Percentiles rank a stretch among this genome's conserved stretches.
Evolutionary conservation across 2,797 vertebrate species (phyloP).

Genomic region (Pseudochirops corinnae): DNA sequence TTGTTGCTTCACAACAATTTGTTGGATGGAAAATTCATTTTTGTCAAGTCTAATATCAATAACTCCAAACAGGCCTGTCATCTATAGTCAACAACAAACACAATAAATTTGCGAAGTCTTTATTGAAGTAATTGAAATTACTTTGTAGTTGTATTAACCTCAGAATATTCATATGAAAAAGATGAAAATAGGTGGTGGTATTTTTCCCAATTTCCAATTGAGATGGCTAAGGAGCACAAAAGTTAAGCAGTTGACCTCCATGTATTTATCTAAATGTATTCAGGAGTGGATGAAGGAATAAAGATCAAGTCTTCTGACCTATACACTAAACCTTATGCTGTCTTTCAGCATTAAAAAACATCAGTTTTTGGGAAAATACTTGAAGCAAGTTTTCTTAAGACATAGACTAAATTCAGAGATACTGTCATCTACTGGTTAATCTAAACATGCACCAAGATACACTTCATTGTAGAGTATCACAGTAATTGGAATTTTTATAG

Average conservation of each 20-base stretch:
- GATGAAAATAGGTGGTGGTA: constrained; percentile 54
- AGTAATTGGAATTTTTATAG: background rate
- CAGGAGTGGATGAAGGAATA: constrained; percentile 68
- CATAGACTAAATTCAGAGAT: constrained; percentile 63
- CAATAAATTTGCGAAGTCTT: constrained; percentile 68
- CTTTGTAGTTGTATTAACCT: constrained; percentile 58
- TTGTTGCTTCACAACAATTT: constrained; percentile 46
- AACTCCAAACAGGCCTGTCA: constrained; percentile 55
- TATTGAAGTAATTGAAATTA: constrained; percentile 69
- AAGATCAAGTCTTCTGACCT: constrained; percentile 67
- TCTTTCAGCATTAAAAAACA: constrained; percentile 63
- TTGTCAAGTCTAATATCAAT: constrained; percentile 55
- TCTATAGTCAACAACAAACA: constrained; percentile 61
- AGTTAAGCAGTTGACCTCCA: constrained; percentile 71
- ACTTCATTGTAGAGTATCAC: background rate
- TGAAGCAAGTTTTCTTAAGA: background rate
- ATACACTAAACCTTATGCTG: constrained; percentile 37
- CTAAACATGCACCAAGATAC: background rate
- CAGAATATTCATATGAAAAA: constrained; percentile 54
- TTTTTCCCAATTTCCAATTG: constrained; percentile 66
- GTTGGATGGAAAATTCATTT: constrained; percentile 66
- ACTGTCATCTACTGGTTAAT: constrained; percentile 75
- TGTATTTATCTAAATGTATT: constrained; percentile 73
- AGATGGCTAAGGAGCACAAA: constrained; percentile 67
- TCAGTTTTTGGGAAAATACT: constrained; percentile 61